Base-by-base conservation (phyloP, 2,113 vertebrate genomes). In the Empidonax traillii region DNA sequence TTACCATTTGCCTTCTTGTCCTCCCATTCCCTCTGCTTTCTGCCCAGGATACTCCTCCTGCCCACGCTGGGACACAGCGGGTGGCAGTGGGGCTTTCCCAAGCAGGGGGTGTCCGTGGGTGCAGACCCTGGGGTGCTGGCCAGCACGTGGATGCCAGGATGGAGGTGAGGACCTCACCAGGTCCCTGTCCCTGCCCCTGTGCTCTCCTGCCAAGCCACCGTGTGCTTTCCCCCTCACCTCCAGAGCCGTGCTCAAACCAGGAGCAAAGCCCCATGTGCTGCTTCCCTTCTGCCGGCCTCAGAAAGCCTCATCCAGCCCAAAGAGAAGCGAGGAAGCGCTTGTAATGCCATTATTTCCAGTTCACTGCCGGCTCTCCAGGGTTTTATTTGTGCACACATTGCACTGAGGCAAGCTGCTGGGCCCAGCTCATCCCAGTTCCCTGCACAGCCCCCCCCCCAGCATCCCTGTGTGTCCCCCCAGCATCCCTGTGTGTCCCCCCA, bases 291-390 rank as follows among this genome's bases (percentile, higher is more conserved):
- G 74, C 80, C 5, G 8, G 56, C 92, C 87, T 71, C 17, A 1
- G 41, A 78, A 71, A 71, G 35, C 86, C 73, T 81, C 84, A 4
- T 6, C 41, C 52, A 27, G 53, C 74, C 91, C 77, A 82, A 83
- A 90, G 0, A 77, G 84, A 73, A 79, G 84, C 13, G 20, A 89
- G 89, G 67, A 20, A 87, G 82, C 37, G 28, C 94, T 35, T 4
- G 67, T 91, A 85, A 96, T 94, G 91, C 51, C 62, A 18, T 95
- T 94, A 95, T 76, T 96, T 92, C 95, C 94, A 95, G 90, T 80
- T 82, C 73, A 37, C 44, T 46, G 85, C 68, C 62, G 79, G n/a
- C 92, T 90, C 92, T 82, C 85, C 8, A 2, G 91, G 81, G 67
- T 87, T 95, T 87, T 44, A 52, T 75, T 17, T 52, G 74, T 47